Conservation (phyloP, 2,888 invertebrate species). For the Seira musarum region DNA sequence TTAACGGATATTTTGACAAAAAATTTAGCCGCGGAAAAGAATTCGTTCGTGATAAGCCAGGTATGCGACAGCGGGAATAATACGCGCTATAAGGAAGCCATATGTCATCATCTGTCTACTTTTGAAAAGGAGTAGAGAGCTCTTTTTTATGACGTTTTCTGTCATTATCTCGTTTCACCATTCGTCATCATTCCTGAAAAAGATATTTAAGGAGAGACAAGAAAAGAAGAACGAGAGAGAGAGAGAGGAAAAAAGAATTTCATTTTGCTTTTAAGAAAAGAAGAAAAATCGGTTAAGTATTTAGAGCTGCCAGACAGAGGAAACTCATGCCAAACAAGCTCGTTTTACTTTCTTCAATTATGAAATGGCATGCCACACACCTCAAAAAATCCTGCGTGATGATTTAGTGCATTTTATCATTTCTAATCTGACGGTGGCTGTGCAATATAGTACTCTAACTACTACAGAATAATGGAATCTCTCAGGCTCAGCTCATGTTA, state of each 20-base stretch:
- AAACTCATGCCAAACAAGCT: slow-evolving; percentile 30
- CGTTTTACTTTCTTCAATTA: slow-evolving; percentile 37
- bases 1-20: not conserved
- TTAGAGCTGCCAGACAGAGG: not conserved
- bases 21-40: not conserved
- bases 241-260: slow-evolving; percentile 9
- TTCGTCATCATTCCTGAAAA: slow-evolving; percentile 40
- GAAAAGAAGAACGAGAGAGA: not conserved
- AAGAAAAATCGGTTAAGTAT: not conserved
- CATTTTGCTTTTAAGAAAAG: not conserved
- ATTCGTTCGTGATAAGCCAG: not conserved
- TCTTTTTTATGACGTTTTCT: slow-evolving; percentile 21
- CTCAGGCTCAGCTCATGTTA: not conserved
- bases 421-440: not conserved
- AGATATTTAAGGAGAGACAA: not conserved
- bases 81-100: slow-evolving; percentile 15
- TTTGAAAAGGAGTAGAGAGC: slow-evolving; percentile 19
- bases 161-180: slow-evolving; percentile 52
- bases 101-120: slow-evolving; percentile 56
- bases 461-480: too few relatives aligned
- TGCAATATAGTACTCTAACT: not conserved
- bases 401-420: not conserved
- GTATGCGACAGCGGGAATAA: too few relatives aligned
- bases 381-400: slow-evolving; percentile 14
- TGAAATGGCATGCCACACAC: slow-evolving; percentile 28